A percentile compares a stretch with the other conserved stretches of the same genome.
phyloP scores from a whole-genome alignment of 2,888 invertebrate genomes.

The Mythimna ferrago region DNA sequence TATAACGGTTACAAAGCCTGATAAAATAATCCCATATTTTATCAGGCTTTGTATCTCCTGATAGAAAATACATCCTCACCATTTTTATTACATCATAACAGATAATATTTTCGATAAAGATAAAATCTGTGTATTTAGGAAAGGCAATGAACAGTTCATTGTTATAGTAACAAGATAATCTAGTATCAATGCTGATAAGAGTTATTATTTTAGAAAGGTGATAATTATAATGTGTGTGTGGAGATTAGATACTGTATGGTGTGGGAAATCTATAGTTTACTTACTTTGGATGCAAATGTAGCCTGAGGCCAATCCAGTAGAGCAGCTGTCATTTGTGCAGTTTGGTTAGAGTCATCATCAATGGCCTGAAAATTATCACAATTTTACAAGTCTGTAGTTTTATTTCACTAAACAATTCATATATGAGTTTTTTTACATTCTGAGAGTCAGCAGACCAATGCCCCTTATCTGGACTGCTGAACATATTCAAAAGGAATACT shows the following conservation, averaged over 20 bases:
- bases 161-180: background rate
- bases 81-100: too few species aligned
- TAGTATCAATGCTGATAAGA: background rate
- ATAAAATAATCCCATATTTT: background rate
- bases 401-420: background rate
- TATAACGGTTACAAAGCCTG: too few species aligned
- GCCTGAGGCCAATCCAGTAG: constrained; percentile 99
- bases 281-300: constrained; percentile 98
- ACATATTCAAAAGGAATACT: constrained; percentile 25
- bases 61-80: background rate
- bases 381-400: background rate
- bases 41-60: too few species aligned
- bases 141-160: background rate
- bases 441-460: constrained; percentile 8
- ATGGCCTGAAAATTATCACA: constrained; percentile 93
- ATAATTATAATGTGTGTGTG: constrained; percentile 7
- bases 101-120: background rate
- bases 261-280: constrained; percentile 4
- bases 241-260: background rate
- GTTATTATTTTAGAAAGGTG: constrained; percentile 5
- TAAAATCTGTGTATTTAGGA: background rate
- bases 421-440: constrained; percentile 16
- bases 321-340: constrained; percentile 99
- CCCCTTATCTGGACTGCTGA: background rate
- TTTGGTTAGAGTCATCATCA: constrained; percentile 99